Evolutionary conservation across 2,113 vertebrate species (phyloP).

Genomic region (Lagopus muta): DNA sequence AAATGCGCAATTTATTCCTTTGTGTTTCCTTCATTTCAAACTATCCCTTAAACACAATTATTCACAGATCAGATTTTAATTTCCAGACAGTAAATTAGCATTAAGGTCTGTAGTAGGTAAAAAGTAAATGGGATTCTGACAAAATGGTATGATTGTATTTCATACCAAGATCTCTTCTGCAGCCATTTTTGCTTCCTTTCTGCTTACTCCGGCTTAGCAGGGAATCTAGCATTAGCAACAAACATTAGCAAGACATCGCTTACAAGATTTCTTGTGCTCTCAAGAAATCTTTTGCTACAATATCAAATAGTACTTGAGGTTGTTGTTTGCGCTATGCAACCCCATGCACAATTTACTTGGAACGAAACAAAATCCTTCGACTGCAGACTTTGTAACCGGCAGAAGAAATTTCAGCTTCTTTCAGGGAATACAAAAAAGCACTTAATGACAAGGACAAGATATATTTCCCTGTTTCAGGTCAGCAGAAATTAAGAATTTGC

Average conservation of each 20-base stretch:
- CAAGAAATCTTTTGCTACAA: constrained; percentile 33
- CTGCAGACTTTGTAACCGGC: constrained; percentile 14
- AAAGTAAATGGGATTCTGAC: constrained; percentile 67
- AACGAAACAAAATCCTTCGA: constrained; percentile 60
- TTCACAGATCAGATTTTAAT: constrained; percentile 69
- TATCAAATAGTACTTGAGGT: constrained; percentile 31
- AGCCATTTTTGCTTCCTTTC: constrained; percentile 71
- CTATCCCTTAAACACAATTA: constrained; percentile 59
- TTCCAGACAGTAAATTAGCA: constrained; percentile 33
- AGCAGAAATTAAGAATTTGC: background rate
- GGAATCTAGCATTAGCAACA: constrained; percentile 64
- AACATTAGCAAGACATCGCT: constrained; percentile 28
- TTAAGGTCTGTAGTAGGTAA: too few species aligned
- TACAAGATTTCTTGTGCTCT: constrained; percentile 12
- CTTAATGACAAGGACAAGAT: background rate
- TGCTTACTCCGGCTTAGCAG: constrained; percentile 71
- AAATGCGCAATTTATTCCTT: constrained; percentile 9
- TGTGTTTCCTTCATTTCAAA: constrained; percentile 59
- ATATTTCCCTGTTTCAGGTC: background rate
- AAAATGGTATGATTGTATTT: constrained; percentile 61
- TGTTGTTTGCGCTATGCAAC: constrained; percentile 17
- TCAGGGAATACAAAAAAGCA: background rate
- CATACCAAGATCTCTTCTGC: constrained; percentile 56
- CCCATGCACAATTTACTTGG: constrained; percentile 4
- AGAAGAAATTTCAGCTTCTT: background rate